These are phyloP conservation scores for Choristoneura fumiferana DNA, from an alignment of 1,140 invertebrate genomes.

Conservation along the genomic window DNA sequence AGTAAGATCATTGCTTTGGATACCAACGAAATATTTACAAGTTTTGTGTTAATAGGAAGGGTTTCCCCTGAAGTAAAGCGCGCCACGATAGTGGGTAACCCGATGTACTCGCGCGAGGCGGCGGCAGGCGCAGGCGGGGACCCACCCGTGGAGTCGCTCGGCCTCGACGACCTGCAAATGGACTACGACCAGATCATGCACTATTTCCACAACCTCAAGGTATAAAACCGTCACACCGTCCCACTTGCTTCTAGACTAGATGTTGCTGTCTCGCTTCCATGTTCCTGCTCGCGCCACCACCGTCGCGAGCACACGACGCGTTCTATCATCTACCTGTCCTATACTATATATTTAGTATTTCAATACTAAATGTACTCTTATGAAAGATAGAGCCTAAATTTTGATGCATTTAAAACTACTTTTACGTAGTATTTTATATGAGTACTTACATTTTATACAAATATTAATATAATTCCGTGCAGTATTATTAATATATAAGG, in stretches of 20 bases:
- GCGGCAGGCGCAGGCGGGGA: conserved; percentile 80
- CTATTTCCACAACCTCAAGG: conserved; percentile 98
- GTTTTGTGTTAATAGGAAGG: conserved; percentile 45
- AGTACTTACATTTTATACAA: conserved; percentile 68
- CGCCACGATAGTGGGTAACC: conserved; percentile 92
- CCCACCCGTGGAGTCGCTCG: conserved; percentile 76
- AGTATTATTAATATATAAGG: conserved; percentile 55
- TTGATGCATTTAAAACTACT: conserved; percentile 71
- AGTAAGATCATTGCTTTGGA: background rate
- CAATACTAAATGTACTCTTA: conserved; percentile 67
- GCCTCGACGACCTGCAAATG: conserved; percentile 92
- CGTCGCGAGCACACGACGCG: conserved; percentile 35
- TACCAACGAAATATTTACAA: background rate
- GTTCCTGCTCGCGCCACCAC: conserved; percentile 59
- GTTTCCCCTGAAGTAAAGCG: conserved; percentile 85
- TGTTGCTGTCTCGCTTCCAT: conserved; percentile 65
- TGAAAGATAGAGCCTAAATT: conserved; percentile 72
- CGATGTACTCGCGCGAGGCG: conserved; percentile 85
- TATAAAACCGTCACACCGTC: conserved; percentile 77
- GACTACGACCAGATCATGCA: conserved; percentile 98
- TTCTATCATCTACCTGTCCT: conserved; percentile 34
- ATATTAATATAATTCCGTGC: conserved; percentile 61
- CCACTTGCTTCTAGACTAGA: conserved; percentile 70
- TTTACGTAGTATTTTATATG: conserved; percentile 70
- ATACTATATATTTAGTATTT: conserved; percentile 44